Evolutionary conservation across 2,888 invertebrate species (phyloP).

Genomic region (Deilephila porcellus): DNA sequence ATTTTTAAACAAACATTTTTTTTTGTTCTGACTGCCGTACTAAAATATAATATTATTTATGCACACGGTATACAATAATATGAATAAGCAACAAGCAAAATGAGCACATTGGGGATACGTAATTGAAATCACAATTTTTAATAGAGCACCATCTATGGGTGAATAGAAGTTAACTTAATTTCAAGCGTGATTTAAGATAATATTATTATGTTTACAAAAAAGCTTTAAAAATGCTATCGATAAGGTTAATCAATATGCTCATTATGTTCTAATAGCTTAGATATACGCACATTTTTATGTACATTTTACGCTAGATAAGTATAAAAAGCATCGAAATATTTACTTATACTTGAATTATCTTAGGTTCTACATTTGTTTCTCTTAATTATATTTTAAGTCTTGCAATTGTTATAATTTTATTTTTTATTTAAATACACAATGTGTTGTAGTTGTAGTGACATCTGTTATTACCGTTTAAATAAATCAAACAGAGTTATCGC

Average conservation of each 20-base stretch:
- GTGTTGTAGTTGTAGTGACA: neutral
- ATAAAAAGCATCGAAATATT: too few species aligned
- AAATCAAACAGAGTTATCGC: neutral
- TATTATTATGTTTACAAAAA: too few species aligned
- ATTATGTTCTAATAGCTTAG: too few species aligned
- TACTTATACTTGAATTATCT: too few species aligned
- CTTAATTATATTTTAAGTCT: too few species aligned
- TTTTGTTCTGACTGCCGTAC: neutral
- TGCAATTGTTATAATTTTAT: neutral
- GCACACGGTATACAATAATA: neutral
- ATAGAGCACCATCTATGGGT: conserved; percentile 5
- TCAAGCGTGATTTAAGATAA: too few species aligned
- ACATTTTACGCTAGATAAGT: too few species aligned
- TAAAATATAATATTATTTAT: neutral
- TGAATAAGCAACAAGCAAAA: too few species aligned
- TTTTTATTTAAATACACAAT: neutral
- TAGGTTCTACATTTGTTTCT: too few species aligned
- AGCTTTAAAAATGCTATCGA: too few species aligned
- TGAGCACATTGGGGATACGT: neutral
- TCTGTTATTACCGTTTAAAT: neutral
- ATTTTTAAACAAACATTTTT: neutral
- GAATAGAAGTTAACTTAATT: neutral
- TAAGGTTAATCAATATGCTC: too few species aligned
- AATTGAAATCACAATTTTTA: neutral
- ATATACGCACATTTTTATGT: too few species aligned